Evolutionary conservation across 2,113 vertebrate species (phyloP).

Genomic region (Nicator chloris): DNA sequence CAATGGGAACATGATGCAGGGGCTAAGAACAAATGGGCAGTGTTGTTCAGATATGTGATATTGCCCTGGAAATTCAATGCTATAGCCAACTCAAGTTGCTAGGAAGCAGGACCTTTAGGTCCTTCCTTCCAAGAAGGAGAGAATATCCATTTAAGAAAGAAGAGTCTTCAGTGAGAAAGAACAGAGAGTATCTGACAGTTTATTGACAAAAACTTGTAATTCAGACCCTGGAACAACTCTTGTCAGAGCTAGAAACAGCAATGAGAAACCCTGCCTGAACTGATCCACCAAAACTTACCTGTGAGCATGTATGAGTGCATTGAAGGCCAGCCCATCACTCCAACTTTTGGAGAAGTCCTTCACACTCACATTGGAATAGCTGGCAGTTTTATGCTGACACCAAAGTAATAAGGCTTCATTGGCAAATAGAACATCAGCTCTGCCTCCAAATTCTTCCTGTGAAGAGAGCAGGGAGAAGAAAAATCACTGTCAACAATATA

Average conservation of each 20-base stretch:
- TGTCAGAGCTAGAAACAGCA: not conserved
- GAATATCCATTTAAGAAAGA: not conserved
- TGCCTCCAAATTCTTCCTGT: constrained; percentile 77
- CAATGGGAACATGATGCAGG: not conserved
- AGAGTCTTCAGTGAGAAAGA: not conserved
- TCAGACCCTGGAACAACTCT: not conserved
- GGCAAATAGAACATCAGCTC: constrained; percentile 77
- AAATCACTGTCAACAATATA: not conserved
- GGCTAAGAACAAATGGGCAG: not conserved
- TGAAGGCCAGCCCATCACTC: constrained; percentile 87
- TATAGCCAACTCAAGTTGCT: not conserved
- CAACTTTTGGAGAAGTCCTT: constrained; percentile 89
- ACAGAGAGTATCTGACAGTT: not conserved
- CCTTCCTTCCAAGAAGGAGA: not conserved
- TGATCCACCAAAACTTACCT: constrained; percentile 63
- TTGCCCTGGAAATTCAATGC: not conserved
- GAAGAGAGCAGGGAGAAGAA: not conserved
- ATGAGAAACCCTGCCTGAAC: not conserved
- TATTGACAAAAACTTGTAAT: not conserved
- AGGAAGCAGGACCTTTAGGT: not conserved
- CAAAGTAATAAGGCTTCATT: constrained; percentile 89
- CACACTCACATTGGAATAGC: constrained; percentile 79
- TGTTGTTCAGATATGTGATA: not conserved
- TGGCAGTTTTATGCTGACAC: constrained; percentile 88
- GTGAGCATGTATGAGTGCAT: constrained; percentile 88